phyloP scores from a whole-genome alignment of 2,113 vertebrate species.

The Hystrix brachyura region DNA sequence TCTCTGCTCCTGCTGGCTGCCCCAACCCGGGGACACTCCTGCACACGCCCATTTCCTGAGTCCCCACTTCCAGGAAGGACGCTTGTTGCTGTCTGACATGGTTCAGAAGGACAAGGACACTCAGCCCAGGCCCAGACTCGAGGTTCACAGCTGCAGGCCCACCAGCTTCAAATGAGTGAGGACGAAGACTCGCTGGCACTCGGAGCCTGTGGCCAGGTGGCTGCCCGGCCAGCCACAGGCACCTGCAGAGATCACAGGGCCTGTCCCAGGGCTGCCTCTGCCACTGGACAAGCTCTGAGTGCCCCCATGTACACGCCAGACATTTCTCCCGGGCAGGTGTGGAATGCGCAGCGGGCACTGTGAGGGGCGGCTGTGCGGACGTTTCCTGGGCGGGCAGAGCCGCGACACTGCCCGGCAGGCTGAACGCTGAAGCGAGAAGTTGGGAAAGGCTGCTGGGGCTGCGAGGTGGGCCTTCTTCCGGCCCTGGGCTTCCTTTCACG shows the following conservation, averaged over 20 bases:
- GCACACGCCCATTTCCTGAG: background rate
- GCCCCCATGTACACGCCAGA: background rate
- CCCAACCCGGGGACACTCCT: background rate
- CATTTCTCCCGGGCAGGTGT: background rate
- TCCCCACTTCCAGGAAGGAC: slow-evolving; percentile 67
- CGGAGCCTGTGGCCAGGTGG: slow-evolving; percentile 88
- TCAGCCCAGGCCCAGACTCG: slow-evolving; percentile 80
- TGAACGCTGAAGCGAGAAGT: background rate
- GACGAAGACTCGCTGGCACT: slow-evolving; percentile 85
- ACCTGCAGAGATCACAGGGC: slow-evolving; percentile 72
- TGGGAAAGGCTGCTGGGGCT: slow-evolving; percentile 40
- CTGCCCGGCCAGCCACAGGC: slow-evolving; percentile 86
- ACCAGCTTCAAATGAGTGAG: slow-evolving; percentile 91
- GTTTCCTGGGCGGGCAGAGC: slow-evolving; percentile 32
- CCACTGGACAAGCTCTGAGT: background rate
- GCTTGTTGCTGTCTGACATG: slow-evolving; percentile 89
- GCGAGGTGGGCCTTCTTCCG: slow-evolving; percentile 74
- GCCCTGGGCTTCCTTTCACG: slow-evolving; percentile 40
- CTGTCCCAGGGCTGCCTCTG: slow-evolving; percentile 7
- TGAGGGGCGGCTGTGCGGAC: background rate
- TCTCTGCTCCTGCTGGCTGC: background rate
- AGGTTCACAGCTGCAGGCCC: slow-evolving; percentile 88
- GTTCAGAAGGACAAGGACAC: slow-evolving; percentile 87
- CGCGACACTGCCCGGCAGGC: background rate
- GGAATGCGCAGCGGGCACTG: background rate